A percentile compares a stretch with the other conserved stretches of the same genome.
These are phyloP conservation scores for Pontoporia blainvillei DNA, from an alignment of 2,113 vertebrate species.

Conservation along the genomic window DNA sequence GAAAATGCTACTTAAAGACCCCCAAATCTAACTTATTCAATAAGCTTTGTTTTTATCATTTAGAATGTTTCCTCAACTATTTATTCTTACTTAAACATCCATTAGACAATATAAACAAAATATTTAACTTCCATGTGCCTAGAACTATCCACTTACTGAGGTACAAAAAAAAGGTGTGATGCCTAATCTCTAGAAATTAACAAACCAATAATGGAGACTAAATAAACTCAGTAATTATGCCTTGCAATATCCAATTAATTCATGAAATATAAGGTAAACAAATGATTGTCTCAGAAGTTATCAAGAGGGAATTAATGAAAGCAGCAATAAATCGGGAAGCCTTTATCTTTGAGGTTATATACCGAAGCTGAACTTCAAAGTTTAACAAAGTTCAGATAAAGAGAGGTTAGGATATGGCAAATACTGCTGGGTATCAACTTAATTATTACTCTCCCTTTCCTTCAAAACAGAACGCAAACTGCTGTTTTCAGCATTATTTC, in stretches of 20 bases:
- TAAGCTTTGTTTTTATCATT: neutral
- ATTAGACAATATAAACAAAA: neutral
- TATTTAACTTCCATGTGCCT: neutral
- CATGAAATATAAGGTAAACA: neutral
- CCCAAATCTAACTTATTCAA: neutral
- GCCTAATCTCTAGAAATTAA: neutral
- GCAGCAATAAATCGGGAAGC: neutral
- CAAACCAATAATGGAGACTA: neutral
- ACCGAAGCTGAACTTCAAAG: neutral
- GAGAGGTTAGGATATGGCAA: neutral
- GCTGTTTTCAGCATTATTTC: neutral
- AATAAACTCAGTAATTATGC: neutral
- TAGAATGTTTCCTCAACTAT: neutral
- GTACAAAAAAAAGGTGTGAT: neutral
- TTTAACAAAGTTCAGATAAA: neutral
- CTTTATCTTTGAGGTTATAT: neutral
- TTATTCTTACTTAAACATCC: neutral
- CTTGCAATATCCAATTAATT: neutral
- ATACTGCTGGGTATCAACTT: neutral
- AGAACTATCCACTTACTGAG: neutral
- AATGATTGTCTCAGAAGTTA: neutral
- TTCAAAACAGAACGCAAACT: neutral
- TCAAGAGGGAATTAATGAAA: neutral
- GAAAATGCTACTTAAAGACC: neutral
- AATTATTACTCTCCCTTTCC: neutral